Conservation (phyloP, 2,888 invertebrate genomes). For the Adineta ricciae region DNA sequence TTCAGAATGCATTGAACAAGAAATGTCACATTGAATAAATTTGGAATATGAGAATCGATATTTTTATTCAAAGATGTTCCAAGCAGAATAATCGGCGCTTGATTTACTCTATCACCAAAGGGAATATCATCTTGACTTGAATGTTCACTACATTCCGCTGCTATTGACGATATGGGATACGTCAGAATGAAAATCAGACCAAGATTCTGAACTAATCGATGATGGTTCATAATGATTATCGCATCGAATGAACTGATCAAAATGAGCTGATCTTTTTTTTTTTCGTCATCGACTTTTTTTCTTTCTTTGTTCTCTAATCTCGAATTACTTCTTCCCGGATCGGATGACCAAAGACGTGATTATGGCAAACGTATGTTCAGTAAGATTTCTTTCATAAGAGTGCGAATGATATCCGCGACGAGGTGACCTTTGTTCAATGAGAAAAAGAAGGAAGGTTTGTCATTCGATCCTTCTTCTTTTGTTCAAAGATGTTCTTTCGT, state of each 20-base stretch:
- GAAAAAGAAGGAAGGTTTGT: background rate
- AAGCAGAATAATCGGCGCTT: background rate
- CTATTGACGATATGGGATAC: background rate
- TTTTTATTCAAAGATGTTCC: background rate
- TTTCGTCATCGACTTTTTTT: background rate
- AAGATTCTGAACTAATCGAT: background rate
- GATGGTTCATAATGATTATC: background rate
- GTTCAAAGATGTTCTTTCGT: background rate
- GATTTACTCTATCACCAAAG: background rate
- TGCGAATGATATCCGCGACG: background rate
- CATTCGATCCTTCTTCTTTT: background rate
- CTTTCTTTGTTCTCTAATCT: background rate
- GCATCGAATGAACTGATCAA: background rate
- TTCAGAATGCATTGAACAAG: slow-evolving; percentile 8
- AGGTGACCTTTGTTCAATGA: background rate
- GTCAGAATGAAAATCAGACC: background rate
- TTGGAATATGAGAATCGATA: background rate
- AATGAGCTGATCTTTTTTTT: background rate
- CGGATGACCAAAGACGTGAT: background rate
- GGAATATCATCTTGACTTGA: background rate
- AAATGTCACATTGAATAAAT: slow-evolving; percentile 9
- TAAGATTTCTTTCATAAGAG: background rate
- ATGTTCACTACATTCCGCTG: background rate
- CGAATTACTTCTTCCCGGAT: background rate
- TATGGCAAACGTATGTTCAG: background rate